Conservation (phyloP, 2,888 invertebrate genomes). For the Pyrrhia umbra region DNA sequence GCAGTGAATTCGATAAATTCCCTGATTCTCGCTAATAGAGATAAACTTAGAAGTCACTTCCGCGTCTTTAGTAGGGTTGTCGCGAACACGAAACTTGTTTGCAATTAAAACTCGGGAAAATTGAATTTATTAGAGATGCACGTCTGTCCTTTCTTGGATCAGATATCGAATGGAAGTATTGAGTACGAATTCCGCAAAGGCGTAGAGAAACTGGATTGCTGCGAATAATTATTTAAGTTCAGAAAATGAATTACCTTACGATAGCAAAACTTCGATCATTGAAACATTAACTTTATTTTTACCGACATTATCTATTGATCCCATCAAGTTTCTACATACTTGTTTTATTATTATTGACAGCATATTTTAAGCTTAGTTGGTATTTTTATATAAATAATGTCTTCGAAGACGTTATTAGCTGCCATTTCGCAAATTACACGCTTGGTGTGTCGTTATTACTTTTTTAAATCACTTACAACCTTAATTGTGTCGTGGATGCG, state of each 20-base stretch:
- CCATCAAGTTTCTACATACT: neutral
- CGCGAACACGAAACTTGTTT: conserved; percentile 57
- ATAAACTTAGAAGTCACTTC: conserved; percentile 58
- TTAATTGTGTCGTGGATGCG: conserved; percentile 33
- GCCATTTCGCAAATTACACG: conserved; percentile 43
- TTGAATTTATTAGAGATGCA: conserved; percentile 57
- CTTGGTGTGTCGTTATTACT: conserved; percentile 30
- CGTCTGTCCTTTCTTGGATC: conserved; percentile 54
- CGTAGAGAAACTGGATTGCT: conserved; percentile 41
- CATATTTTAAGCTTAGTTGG: neutral
- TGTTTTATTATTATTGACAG: neutral
- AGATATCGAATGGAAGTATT: conserved; percentile 57
- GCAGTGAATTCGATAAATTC: conserved; percentile 55
- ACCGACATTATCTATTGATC: neutral
- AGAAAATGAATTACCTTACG: conserved; percentile 29
- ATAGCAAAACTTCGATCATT: conserved; percentile 24
- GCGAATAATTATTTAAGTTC: conserved; percentile 40
- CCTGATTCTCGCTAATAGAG: conserved; percentile 55
- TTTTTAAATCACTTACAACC: conserved; percentile 48
- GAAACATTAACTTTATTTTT: conserved; percentile 36
- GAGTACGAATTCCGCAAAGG: conserved; percentile 38
- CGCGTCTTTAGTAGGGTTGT: conserved; percentile 51
- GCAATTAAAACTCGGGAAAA: conserved; percentile 62
- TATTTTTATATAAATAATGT: conserved; percentile 28
- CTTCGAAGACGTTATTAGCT: conserved; percentile 24